Evolutionary conservation across 2,797 vertebrate genomes (phyloP).

Genomic region (Acanthornis magna): DNA sequence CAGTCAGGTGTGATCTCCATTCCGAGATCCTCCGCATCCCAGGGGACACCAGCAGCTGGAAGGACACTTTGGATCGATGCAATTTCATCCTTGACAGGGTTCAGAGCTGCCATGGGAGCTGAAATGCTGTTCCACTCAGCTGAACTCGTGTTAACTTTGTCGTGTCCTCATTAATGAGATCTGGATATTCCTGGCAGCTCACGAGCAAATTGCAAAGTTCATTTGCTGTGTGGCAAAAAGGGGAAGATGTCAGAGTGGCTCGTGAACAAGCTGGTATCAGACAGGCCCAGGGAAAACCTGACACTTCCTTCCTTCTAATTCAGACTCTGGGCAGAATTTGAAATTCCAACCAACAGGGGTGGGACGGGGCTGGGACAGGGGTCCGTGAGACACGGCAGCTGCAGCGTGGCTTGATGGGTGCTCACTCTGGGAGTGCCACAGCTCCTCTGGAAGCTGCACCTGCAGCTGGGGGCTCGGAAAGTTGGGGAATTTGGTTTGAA

Average conservation of each 20-base stretch:
- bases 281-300: neutral
- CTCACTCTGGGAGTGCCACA: neutral
- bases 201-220: neutral
- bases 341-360: neutral
- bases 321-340: neutral
- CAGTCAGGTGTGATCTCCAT: neutral
- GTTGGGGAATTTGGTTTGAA: neutral
- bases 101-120: neutral
- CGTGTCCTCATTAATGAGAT: neutral
- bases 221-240: neutral
- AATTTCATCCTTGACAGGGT: neutral
- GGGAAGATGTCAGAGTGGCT: neutral
- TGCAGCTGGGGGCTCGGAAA: neutral
- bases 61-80: neutral
- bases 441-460: neutral
- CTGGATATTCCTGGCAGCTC: neutral
- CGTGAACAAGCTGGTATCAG: neutral
- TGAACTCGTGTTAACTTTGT: neutral
- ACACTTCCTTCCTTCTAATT: neutral
- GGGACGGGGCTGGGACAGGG: neutral
- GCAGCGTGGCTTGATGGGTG: fast-evolving
- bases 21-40: neutral
- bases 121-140: neutral
- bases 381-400: neutral
- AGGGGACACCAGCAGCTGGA: neutral